Evolutionary conservation across 1,140 invertebrate species (phyloP), one percentile per base, ranked within the genome.

Genomic region (Nylanderia fulva): DNA sequence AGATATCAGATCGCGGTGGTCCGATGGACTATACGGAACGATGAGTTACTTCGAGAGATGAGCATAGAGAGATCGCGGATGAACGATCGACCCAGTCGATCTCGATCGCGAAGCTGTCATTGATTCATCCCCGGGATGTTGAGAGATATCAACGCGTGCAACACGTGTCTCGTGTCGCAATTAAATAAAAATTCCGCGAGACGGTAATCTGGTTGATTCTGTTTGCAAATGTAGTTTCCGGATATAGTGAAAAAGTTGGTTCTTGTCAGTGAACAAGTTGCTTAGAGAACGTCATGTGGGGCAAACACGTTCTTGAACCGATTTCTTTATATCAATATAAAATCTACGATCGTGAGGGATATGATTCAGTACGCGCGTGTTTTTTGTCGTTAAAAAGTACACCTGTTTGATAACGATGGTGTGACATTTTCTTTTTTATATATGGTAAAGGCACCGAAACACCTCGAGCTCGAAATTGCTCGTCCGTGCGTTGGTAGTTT

Each of bases 381-480:
- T 18, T 58, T 45, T 72, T 6, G 11, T 7, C 13, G 18, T 71
- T 82, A 33, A 82, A 80, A 21, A 15, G 24, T 21, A 39, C 8
- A 58, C 24, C 60, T 3, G 36, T 56, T 29, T 36, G 27, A 36
- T 39, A 80, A 69, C 33, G 0, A 48, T 48, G 15, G 0, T 7
- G 33, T 29, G 2, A 33, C n/a, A 8, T 39, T 39, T 54, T 27
- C 29, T 18, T 15, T 13, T 54, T 21, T 24, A 13, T 27, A 6
- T n/a, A 63, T 13, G 27, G 24, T 77, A 79, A 66, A 66, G 4
- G 29, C 15, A 21, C 15, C 29, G 29, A 33, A 42, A 66, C 24
- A 80, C 39, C 52, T 82, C 52, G 24, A 42, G 15, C 39, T 79
- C 21, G 0, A 54, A 68, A 82, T 71, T 82, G 77, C 45, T 36